Evolutionary conservation across 2,113 vertebrate genomes (phyloP).

Genomic region (Pterocles orientalis): DNA sequence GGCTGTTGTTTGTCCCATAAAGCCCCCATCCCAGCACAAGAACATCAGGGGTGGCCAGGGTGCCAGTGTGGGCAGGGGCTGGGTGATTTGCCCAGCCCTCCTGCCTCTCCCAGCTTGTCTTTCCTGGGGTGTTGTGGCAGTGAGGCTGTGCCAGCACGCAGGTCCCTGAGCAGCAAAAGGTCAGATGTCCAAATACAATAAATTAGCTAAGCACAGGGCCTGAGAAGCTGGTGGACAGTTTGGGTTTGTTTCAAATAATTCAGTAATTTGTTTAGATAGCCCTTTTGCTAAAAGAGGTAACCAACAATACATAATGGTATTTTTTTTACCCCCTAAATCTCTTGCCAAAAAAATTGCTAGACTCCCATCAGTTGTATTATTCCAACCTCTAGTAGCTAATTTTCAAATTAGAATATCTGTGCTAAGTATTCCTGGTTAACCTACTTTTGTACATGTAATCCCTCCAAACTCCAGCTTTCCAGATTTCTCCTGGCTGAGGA

Average conservation of each 20-base stretch:
- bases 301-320: fast-evolving
- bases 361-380: not conserved
- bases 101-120: not conserved
- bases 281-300: not conserved
- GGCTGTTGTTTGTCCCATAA: fast-evolving
- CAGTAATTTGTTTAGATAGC: not conserved
- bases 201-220: not conserved
- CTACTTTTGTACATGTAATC: not conserved
- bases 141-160: not conserved
- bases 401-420: not conserved
- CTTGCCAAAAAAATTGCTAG: not conserved
- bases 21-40: not conserved
- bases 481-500: not conserved
- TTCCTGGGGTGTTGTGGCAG: fast-evolving
- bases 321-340: not conserved
- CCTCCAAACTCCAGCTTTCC: not conserved
- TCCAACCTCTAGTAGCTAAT: not conserved
- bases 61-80: not conserved
- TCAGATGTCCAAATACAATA: not conserved
- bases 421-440: not conserved
- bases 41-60: not conserved
- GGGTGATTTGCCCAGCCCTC: not conserved
- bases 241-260: not conserved
- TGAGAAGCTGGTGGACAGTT: not conserved
- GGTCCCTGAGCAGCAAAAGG: not conserved